phyloP scores from a whole-genome alignment of 1,140 invertebrate species.

The Drosophila grimshawi region DNA sequence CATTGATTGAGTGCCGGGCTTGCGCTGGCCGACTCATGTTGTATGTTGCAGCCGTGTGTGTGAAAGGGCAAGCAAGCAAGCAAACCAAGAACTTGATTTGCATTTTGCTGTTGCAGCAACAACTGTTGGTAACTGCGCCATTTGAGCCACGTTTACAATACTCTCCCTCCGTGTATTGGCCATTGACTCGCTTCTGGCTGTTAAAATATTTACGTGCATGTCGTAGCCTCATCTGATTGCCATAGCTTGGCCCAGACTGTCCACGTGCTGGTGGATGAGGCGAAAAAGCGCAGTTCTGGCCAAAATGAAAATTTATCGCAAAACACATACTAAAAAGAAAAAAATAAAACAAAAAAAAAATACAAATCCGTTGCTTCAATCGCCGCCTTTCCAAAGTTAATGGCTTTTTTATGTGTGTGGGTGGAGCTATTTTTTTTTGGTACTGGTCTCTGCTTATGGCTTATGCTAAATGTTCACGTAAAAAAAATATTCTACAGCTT shows the following conservation, averaged over 20 bases:
- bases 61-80: background rate
- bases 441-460: background rate
- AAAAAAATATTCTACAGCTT: background rate
- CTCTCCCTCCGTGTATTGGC: background rate
- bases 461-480: background rate
- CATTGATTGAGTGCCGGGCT: conserved; percentile 68
- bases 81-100: conserved; percentile 47
- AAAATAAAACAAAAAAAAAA: background rate
- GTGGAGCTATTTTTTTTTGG: background rate
- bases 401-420: conserved; percentile 65
- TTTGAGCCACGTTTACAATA: background rate
- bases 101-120: conserved; percentile 7
- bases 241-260: background rate
- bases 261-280: background rate
- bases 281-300: conserved; percentile 67
- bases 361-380: conserved; percentile 48
- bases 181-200: conserved; percentile 30
- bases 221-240: conserved; percentile 71
- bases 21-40: conserved; percentile 18
- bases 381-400: conserved; percentile 48
- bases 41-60: conserved; percentile 41
- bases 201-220: conserved; percentile 73
- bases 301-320: conserved; percentile 80
- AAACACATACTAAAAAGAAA: conserved; percentile 60
- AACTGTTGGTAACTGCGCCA: conserved; percentile 17